A percentile compares a stretch with the other conserved stretches of the same genome.
phyloP scores from a whole-genome alignment of 2,113 vertebrate species.

The Cephalopterus ornatus region DNA sequence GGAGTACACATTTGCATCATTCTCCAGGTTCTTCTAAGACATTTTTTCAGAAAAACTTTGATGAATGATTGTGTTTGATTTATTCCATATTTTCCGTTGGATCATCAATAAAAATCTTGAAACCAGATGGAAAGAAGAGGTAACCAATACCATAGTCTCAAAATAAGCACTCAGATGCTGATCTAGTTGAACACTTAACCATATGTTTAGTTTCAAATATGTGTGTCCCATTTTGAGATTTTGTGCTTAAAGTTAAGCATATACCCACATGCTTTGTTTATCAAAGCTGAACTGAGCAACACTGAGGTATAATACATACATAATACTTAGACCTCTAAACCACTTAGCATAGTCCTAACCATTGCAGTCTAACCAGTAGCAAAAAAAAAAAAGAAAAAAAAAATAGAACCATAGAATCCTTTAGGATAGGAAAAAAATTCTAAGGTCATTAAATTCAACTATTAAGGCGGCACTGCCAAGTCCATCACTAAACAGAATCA shows the following conservation, averaged over 20 bases:
- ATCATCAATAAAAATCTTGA: background rate
- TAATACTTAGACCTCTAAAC: background rate
- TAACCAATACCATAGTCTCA: background rate
- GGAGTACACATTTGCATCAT: background rate
- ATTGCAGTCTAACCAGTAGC: background rate
- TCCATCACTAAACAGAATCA: background rate
- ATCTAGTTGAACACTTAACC: background rate
- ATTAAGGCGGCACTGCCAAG: background rate
- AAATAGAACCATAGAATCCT: background rate
- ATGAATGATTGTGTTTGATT: background rate
- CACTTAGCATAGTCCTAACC: background rate
- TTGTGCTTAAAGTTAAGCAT: background rate
- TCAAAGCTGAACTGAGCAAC: background rate
- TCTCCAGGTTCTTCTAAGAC: background rate
- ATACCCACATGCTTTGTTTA: background rate
- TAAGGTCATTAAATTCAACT: background rate
- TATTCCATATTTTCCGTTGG: background rate
- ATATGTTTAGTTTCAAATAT: slow-evolving; percentile 23
- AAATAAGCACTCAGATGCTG: background rate
- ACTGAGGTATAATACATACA: background rate
- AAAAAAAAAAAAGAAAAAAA: background rate
- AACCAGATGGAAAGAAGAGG: slow-evolving; percentile 4
- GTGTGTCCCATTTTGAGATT: background rate
- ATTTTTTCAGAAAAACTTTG: slow-evolving; percentile 8
- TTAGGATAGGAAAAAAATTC: background rate